A percentile compares a stretch with the other conserved stretches of the same genome.
phyloP scores from a whole-genome alignment of 2,888 invertebrate genomes.

The Polymixis flavicincta region DNA sequence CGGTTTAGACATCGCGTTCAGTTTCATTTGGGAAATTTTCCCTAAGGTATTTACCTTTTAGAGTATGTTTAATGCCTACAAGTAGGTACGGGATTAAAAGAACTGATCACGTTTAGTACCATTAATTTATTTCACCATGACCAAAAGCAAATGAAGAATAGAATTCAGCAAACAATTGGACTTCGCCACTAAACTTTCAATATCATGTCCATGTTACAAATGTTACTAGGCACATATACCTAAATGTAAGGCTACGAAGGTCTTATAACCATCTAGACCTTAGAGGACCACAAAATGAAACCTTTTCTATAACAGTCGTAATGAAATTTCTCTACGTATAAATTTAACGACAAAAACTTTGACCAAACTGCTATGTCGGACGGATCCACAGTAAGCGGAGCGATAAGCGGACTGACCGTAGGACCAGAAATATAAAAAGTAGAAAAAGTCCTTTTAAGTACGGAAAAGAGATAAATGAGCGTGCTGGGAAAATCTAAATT shows the following conservation, averaged over 20 bases:
- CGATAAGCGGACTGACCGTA: too few relatives aligned
- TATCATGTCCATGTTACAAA: neutral
- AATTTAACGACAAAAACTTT: slow-evolving; percentile 49
- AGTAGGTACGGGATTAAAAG: too few relatives aligned
- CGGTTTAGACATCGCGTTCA: neutral
- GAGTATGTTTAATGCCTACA: too few relatives aligned
- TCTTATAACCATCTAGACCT: neutral
- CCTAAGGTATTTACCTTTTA: too few relatives aligned
- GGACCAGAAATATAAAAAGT: neutral
- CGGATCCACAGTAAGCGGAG: neutral
- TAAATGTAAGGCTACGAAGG: neutral
- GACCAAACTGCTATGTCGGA: neutral
- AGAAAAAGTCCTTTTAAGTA: neutral
- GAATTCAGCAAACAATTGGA: neutral
- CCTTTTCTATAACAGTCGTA: neutral
- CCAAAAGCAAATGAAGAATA: neutral
- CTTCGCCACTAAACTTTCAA: neutral
- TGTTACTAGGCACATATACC: neutral
- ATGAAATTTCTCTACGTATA: slow-evolving; percentile 20
- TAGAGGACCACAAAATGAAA: neutral
- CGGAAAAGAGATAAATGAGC: neutral
- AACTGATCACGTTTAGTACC: neutral
- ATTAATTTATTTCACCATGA: too few relatives aligned
- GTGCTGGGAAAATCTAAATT: neutral
- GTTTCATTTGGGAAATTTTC: neutral